Evolutionary conservation across 2,888 invertebrate species (phyloP), one percentile per base, ranked within the genome.

Genomic region (Apodemia hepburni): DNA sequence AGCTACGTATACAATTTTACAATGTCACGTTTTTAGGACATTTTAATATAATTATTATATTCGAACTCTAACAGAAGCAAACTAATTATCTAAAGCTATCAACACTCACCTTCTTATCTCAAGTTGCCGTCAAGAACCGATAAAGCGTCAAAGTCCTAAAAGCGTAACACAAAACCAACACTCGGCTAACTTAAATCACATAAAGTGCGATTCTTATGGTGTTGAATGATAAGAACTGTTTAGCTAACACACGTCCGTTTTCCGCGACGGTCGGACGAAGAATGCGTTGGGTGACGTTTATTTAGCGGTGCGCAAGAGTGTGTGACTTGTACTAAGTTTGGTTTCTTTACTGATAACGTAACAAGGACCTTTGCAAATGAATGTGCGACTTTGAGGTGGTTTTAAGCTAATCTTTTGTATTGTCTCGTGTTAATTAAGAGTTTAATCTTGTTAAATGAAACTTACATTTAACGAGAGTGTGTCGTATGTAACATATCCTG

Each of bases 71-170:
- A 69, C 67, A 73, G 73, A 75, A 74, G 66, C 75, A 75, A 75
- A 80, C 77, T 84, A 86, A 86, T 86, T 88, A 88, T 88, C 86
- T 79, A 79, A 87, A 89, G 87, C 84, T 87, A 90, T 90, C 90
- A 79, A 70, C 63, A 79, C 89, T 90, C 87, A 90, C 89, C 90
- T 87, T 68, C 71, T 90, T 90, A 90, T 90, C 90, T 78, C 67
- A 78, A 82, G 81, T 80, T 72, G 82, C 75, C 45, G 61, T 57
- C 75, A 80, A 78, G 77, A 75, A 79, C 74, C 79, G 84, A 84
- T 84, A 86, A 81, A 73, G 71, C 69, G 66, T 64, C 65, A 61
- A 65, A 76, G 76, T 79, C 82, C 85, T 79, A 74, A 83, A 86
- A 80, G 77, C 76, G 76, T 69, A 80, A 80, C 88, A 87, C 85